A percentile compares a stretch with the other conserved stretches of the same genome.
These are phyloP conservation scores for Hirtodrosophila duncani DNA, from an alignment of 2,888 invertebrate genomes.

Conservation along the genomic window DNA sequence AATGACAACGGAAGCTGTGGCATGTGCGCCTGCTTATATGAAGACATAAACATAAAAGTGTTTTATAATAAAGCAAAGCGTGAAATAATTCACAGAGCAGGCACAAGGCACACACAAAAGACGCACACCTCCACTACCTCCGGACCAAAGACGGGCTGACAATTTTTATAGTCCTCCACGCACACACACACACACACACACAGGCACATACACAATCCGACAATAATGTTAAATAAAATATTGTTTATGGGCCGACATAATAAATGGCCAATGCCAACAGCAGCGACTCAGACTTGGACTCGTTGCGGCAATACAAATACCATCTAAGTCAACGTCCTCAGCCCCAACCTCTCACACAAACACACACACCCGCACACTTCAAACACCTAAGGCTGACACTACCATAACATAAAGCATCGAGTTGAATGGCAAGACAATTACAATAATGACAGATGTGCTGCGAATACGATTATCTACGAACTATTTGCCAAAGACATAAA, in stretches of 20 bases:
- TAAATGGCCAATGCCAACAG: conserved; percentile 55
- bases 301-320: background rate
- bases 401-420: too few species aligned
- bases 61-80: conserved; percentile 74
- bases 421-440: too few species aligned
- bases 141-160: conserved; percentile 67
- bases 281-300: conserved; percentile 47
- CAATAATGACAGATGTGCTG: conserved; percentile 66
- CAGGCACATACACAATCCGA: conserved; percentile 25
- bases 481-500: conserved; percentile 23
- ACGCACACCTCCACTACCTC: too few species aligned
- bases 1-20: conserved; percentile 40
- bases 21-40: conserved; percentile 53
- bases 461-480: too few species aligned
- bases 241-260: conserved; percentile 69
- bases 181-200: conserved; percentile 2
- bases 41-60: conserved; percentile 73
- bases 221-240: conserved; percentile 73
- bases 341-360: conserved; percentile 53
- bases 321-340: too few species aligned
- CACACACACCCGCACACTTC: conserved; percentile 25
- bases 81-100: conserved; percentile 66
- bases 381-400: too few species aligned
- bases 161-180: conserved; percentile 63
- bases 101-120: conserved; percentile 22